A percentile compares a stretch with the other conserved stretches of the same genome.
phyloP scores from a whole-genome alignment of 2,888 invertebrate genomes.

The Agonopterix heracliana region DNA sequence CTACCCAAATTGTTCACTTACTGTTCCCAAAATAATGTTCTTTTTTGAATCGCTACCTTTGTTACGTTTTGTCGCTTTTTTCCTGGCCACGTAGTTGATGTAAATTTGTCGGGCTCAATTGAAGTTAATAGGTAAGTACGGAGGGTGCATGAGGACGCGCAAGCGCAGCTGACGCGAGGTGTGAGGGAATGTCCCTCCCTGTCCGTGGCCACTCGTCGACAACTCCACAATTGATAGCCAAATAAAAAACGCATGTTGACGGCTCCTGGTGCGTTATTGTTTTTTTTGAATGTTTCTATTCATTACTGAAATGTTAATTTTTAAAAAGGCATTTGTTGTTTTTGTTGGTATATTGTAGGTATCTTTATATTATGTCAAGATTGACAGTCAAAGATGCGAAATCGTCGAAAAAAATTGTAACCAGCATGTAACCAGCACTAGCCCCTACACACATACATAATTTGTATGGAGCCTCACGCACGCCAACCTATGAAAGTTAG shows the following conservation, averaged over 20 bases:
- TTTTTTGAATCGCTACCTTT: too few relatives aligned
- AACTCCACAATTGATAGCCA: constrained; percentile 56
- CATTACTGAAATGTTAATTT: not conserved
- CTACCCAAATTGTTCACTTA: too few relatives aligned
- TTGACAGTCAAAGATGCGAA: too few relatives aligned
- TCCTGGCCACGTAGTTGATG: constrained; percentile 51
- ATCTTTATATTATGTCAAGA: too few relatives aligned
- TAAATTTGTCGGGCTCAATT: constrained; percentile 75
- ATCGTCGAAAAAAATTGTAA: too few relatives aligned
- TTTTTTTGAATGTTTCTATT: not conserved
- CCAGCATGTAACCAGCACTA: too few relatives aligned
- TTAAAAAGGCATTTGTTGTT: too few relatives aligned
- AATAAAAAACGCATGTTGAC: constrained; percentile 41
- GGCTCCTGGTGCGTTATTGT: constrained; percentile 7
- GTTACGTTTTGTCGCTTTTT: constrained; percentile 15
- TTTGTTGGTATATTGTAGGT: too few relatives aligned
- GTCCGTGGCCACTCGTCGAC: constrained; percentile 32
- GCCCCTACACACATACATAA: too few relatives aligned
- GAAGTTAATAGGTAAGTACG: constrained; percentile 70
- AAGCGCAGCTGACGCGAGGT: constrained; percentile 71
- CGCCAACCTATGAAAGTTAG: too few relatives aligned
- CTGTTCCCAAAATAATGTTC: too few relatives aligned
- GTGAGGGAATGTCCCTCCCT: constrained; percentile 62
- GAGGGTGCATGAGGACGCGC: constrained; percentile 57
- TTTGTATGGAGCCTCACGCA: too few relatives aligned